phyloP scores from a whole-genome alignment of 2,797 vertebrate species.

The Hemibagrus guttatus region DNA sequence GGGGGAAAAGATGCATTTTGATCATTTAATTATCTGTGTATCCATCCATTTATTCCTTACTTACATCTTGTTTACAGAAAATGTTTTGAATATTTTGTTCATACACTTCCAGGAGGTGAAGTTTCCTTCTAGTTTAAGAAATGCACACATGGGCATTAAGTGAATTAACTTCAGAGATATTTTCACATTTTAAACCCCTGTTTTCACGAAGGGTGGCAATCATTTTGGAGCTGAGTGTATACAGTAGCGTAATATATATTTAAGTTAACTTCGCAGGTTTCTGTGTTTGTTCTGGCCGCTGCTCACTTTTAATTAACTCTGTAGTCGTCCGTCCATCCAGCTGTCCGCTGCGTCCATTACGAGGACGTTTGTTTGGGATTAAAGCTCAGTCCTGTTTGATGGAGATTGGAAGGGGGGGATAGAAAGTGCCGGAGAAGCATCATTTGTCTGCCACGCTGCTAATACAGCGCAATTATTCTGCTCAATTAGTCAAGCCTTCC shows the following conservation, averaged over 20 bases:
- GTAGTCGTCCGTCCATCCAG: constrained; percentile 63
- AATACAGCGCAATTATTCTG: constrained; percentile 86
- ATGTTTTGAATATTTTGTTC: too few species aligned
- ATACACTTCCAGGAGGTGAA: background rate
- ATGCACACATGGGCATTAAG: background rate
- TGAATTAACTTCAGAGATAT: background rate
- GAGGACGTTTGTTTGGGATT: constrained; percentile 77
- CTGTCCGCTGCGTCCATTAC: constrained; percentile 71
- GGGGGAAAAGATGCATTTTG: background rate
- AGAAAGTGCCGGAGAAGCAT: constrained; percentile 79
- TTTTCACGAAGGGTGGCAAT: constrained; percentile 12
- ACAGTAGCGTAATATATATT: constrained; percentile 4
- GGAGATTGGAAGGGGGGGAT: background rate
- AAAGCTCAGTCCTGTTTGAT: constrained; percentile 76
- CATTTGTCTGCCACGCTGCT: constrained; percentile 61
- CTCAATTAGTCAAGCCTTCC: constrained; percentile 92
- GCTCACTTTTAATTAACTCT: constrained; percentile 73
- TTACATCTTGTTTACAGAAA: background rate
- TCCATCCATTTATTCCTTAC: background rate
- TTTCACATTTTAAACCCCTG: background rate
- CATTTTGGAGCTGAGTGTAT: constrained; percentile 15
- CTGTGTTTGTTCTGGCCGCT: constrained; percentile 47
- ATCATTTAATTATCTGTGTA: background rate
- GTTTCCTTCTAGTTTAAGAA: background rate
- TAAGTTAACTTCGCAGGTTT: constrained; percentile 57